Evolutionary conservation across 2,113 vertebrate genomes (phyloP), one percentile per base, ranked within the genome.

Genomic region (Pseudorhombus dupliciocellatus): DNA sequence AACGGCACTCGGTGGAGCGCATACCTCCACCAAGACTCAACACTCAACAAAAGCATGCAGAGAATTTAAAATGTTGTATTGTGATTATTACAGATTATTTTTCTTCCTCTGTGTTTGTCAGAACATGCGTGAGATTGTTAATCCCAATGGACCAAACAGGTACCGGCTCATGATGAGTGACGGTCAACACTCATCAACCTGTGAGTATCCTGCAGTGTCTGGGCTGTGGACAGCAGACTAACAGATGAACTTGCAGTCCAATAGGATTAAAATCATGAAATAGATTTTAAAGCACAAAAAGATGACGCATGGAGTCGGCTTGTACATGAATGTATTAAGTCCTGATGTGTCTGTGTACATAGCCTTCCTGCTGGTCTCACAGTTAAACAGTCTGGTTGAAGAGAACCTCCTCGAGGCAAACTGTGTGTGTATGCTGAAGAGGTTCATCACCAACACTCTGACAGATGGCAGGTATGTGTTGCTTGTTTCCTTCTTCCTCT

Each of bases 151-250:
- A 3, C 90, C 91, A 2, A 77, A 94, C 0, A 93, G 95, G 24
- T 96, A 92, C 74, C 90, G 95, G 7, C 87, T 97, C 50, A 81
- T 93, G 76, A 95, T 98, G 95, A 98, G 96, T 4, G 96, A 98
- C 46, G 96, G 96, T 10, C 83, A 93, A 56, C 94, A 96, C 84
- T 93, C 85, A 0, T 85, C 92, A 0, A 92, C 95, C 21, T 95
- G 96, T 97, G 73, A 94, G 96, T 95, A 79, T 71, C 24, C 15
- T 50, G 34, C 34, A 3, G 34, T 4, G 12, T 34, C 34, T 37
- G 34, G 34, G 10, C 12, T 28, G 40, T 16, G 15, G 40, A 15
- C 40, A 44, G 40, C 15, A 18, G 40, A 44, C 15, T 44, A 16
- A 48, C 7, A n/a, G 20, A n/a, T n/a, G 20, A 44, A 16, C 42